Evolutionary conservation across 2,797 vertebrate species (phyloP).

Genomic region (Aeoliscus strigatus): DNA sequence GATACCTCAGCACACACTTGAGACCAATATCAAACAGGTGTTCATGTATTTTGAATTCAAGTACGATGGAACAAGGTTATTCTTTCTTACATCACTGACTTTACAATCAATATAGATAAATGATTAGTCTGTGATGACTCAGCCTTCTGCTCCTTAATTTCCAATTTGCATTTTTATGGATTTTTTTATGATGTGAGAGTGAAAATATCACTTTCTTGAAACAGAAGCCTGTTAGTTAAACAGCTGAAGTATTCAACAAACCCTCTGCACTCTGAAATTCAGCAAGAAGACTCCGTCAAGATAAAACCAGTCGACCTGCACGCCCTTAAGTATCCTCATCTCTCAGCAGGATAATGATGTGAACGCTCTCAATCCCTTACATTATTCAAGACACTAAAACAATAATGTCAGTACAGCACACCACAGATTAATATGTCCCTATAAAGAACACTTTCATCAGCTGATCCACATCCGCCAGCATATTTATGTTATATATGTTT

Average conservation of each 20-base stretch:
- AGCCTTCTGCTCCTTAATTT: background rate
- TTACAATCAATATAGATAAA: background rate
- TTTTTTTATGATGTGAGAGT: background rate
- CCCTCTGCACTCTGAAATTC: no score
- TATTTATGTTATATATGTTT: no score
- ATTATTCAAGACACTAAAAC: no score
- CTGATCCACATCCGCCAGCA: no score
- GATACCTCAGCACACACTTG: constrained; percentile 7
- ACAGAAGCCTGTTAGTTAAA: background rate
- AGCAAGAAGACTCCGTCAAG: no score
- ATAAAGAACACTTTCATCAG: no score
- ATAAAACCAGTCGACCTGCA: no score
- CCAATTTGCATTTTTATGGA: background rate
- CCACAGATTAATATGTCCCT: no score
- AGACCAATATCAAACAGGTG: constrained; percentile 34
- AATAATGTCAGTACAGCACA: no score
- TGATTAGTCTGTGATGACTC: constrained; percentile 1
- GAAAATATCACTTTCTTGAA: background rate
- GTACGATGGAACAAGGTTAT: background rate
- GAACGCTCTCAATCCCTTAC: constrained; percentile 60
- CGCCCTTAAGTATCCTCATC: constrained; percentile 27
- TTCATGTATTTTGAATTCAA: no score
- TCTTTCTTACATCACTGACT: constrained; percentile 1
- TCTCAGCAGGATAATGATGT: constrained; percentile 59
- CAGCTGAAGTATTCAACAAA: no score